These are phyloP conservation scores for Smutsia gigantea DNA, from an alignment of 2,797 vertebrate genomes.

Conservation along the genomic window DNA sequence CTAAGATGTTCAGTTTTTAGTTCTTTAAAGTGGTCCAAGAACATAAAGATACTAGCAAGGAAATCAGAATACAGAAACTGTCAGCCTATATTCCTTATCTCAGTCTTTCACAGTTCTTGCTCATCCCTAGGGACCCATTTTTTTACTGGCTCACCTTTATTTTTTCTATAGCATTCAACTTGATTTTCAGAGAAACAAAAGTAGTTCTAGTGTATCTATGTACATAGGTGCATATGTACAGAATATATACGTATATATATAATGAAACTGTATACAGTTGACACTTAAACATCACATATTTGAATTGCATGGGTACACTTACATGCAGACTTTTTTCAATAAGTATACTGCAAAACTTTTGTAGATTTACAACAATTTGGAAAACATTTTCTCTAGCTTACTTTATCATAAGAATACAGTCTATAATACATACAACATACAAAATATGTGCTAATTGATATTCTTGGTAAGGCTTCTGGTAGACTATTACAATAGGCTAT, in stretches of 20 bases:
- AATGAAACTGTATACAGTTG: background rate
- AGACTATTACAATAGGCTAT: too few relatives aligned
- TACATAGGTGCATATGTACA: background rate
- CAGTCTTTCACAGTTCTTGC: background rate
- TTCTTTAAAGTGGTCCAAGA: background rate
- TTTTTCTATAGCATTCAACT: background rate
- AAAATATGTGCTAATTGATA: too few relatives aligned
- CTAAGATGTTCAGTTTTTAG: constrained; percentile 35
- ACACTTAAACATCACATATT: too few relatives aligned
- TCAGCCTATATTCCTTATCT: too few relatives aligned
- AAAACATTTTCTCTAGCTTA: too few relatives aligned
- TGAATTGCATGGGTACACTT: too few relatives aligned
- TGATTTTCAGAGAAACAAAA: constrained; percentile 19
- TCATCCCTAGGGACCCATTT: background rate
- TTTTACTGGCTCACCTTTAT: background rate
- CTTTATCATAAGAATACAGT: too few relatives aligned
- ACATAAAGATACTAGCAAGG: background rate
- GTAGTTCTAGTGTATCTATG: background rate
- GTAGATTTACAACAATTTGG: too few relatives aligned
- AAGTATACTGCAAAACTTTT: too few relatives aligned
- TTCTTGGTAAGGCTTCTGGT: too few relatives aligned
- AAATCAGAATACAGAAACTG: background rate
- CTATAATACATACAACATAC: too few relatives aligned
- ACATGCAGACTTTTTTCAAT: too few relatives aligned
- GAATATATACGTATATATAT: background rate